Evolutionary conservation across 2,797 vertebrate species (phyloP).

Genomic region (Microcaecilia unicolor): DNA sequence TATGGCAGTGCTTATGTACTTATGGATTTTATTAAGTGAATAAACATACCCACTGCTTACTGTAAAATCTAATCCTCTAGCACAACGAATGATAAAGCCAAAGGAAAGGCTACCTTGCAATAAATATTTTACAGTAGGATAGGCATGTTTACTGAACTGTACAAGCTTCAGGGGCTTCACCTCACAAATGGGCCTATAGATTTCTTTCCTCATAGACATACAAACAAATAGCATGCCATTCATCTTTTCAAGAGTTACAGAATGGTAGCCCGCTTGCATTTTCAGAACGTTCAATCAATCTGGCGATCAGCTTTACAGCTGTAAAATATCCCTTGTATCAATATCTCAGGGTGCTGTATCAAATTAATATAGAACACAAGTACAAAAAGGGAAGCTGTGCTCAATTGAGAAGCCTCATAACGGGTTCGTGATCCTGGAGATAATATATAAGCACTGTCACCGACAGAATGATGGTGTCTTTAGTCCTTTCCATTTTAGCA

Average conservation of each 20-base stretch:
- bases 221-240: not conserved
- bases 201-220: slow-evolving; percentile 16
- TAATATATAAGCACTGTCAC: too few relatives aligned
- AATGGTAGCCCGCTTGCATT: not conserved
- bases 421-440: too few relatives aligned
- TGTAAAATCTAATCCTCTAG: not conserved
- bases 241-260: slow-evolving; percentile 1
- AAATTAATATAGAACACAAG: slow-evolving; percentile 3
- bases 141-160: slow-evolving; percentile 23
- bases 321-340: slow-evolving; percentile 1
- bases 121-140: slow-evolving; percentile 18
- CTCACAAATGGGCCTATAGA: slow-evolving; percentile 7
- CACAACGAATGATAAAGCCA: not conserved
- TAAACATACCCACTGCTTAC: too few relatives aligned
- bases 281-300: slow-evolving; percentile 13
- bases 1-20: too few relatives aligned
- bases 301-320: slow-evolving; percentile 12
- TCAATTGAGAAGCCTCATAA: too few relatives aligned
- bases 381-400: too few relatives aligned
- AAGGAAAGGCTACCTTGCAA: slow-evolving; percentile 9
- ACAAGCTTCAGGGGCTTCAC: slow-evolving; percentile 19
- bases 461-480: too few relatives aligned
- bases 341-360: not conserved
- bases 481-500: too few relatives aligned
- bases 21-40: too few relatives aligned